These are phyloP conservation scores for Penelope pileata DNA, from an alignment of 2,113 vertebrate species.

Conservation along the genomic window DNA sequence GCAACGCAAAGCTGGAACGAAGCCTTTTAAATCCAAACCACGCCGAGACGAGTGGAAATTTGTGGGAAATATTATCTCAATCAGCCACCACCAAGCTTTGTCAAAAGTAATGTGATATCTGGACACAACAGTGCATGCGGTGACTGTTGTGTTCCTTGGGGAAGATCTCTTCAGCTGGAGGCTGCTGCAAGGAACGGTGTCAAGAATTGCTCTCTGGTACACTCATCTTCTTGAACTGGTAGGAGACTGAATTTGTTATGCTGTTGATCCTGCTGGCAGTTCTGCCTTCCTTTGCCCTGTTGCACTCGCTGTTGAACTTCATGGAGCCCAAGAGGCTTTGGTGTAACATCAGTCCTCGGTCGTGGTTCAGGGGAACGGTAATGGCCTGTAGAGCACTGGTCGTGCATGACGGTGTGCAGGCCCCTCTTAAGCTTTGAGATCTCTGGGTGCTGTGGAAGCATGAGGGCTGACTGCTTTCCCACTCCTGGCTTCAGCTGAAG, in stretches of 20 bases:
- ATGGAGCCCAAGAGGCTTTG: not conserved
- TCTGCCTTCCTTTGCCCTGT: not conserved
- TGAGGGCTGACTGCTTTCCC: not conserved
- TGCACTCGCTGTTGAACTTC: not conserved
- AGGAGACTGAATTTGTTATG: not conserved
- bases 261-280: no score
- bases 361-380: not conserved
- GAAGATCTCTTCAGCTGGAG: not conserved
- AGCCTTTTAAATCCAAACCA: not conserved
- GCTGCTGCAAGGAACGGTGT: not conserved
- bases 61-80: not conserved
- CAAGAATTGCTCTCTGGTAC: not conserved
- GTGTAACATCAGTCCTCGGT: not conserved
- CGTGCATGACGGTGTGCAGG: not conserved
- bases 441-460: not conserved
- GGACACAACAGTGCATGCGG: not conserved
- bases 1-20: not conserved
- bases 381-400: not conserved
- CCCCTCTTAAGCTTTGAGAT: not conserved
- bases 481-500: not conserved
- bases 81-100: not conserved
- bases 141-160: not conserved
- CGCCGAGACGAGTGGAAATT: not conserved
- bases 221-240: not conserved
- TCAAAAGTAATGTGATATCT: not conserved